Evolutionary conservation across 2,113 vertebrate species (phyloP), one percentile per base, ranked within the genome.

Genomic region (Chiloscyllium plagiosum): DNA sequence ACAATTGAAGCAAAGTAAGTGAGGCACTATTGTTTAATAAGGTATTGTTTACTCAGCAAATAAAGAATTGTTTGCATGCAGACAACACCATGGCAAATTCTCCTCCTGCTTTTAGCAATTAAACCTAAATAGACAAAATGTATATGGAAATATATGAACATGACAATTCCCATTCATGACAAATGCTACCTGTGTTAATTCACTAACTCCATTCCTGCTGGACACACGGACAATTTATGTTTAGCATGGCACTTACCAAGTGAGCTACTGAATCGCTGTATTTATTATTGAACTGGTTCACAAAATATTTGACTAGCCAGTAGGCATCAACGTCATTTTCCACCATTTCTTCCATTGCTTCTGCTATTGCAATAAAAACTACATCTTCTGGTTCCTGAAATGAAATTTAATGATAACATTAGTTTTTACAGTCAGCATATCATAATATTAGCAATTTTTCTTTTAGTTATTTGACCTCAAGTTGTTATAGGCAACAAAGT

Each of bases 311-410:
- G 85, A 98, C 98, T 13, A 99, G 98, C 99, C 99, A 99, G 50
- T 99, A 99, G 96, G 99, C 99, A 96, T 99, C 99, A 0, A 99
- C 96, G 0, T 97, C 97, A 95, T 99, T 98, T 29, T 99, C 98
- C 22, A 98, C 98, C 96, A 99, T 99, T 96, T 99, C 99, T 96
- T 99, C 98, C 99, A 99, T 99, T 65, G 99, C 98, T 96, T 97
- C 98, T 17, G 98, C 98, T 96, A 99, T 98, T 95, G 98, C 98
- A 96, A 99, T 98, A 96, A 99, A 99, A 95, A 98, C 98, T 96
- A 99, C 98, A 96, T 99, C 98, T 96, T 99, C 98, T 2, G 98
- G 97, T 61, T 98, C 98, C 99, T 99, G 96, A 56, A 6, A 92
- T 96, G 83, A 92, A 37, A 20, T 69, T 70, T 72, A 50, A 22